phyloP scores from a whole-genome alignment of 1,140 invertebrate species.

The Procambarus virginalis region DNA sequence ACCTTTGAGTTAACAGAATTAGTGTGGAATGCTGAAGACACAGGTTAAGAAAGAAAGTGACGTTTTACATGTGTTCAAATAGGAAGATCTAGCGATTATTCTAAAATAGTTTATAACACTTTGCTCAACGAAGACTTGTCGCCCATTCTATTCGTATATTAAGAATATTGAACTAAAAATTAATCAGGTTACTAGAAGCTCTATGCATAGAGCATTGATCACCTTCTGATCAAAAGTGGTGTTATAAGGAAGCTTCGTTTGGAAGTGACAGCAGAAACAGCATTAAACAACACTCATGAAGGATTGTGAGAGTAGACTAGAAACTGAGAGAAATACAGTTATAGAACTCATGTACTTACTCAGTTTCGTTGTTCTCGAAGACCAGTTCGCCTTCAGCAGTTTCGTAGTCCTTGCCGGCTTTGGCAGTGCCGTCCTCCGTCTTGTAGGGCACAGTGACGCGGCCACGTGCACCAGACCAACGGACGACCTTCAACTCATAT shows the following conservation, averaged over 20 bases:
- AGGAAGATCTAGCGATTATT: no score
- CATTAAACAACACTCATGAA: constrained; percentile 77
- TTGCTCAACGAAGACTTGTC: constrained; percentile 73
- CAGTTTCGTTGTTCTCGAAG: constrained; percentile 98
- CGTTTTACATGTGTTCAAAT: no score
- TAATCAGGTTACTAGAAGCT: no score
- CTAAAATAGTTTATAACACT: no score
- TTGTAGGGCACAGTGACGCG: constrained; percentile 91
- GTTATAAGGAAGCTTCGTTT: constrained; percentile 87
- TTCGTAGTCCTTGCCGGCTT: constrained; percentile 91
- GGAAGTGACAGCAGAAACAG: no score
- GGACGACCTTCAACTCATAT: constrained; percentile 86
- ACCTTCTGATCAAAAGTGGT: constrained; percentile 91
- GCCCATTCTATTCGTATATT: no score
- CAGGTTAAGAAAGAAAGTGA: no score
- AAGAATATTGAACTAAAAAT: no score
- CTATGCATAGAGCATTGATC: no score
- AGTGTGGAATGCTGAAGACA: no score
- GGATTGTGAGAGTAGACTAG: constrained; percentile 85
- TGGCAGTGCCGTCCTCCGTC: constrained; percentile 94
- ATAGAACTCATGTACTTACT: constrained; percentile 84
- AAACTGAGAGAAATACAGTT: no score
- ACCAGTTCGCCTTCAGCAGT: constrained; percentile 86
- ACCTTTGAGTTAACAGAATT: no score
- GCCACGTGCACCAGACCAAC: constrained; percentile 94